phyloP scores from a whole-genome alignment of 2,113 vertebrate genomes.

The Phaethornis superciliosus region DNA sequence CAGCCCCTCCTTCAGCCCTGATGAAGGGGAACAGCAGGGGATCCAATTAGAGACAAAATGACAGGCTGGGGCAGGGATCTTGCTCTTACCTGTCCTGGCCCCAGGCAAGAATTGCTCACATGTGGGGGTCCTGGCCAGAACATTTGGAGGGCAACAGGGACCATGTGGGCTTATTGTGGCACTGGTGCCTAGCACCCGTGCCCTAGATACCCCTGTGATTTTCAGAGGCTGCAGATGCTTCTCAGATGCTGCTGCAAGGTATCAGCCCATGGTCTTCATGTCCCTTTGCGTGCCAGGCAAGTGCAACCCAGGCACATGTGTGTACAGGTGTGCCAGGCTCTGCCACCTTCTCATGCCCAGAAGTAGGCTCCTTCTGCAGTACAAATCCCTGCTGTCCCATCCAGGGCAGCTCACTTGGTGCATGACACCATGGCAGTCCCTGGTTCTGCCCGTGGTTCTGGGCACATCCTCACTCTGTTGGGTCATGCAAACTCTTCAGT shows the following conservation, averaged over 20 bases:
- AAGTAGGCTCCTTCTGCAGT: not conserved
- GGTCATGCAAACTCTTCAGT: fast-evolving
- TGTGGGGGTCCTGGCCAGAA: not conserved
- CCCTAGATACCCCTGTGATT: not conserved
- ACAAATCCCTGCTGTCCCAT: not conserved
- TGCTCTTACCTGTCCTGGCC: constrained; percentile 5
- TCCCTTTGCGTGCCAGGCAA: not conserved
- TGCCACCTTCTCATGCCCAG: not conserved
- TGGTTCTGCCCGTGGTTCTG: not conserved
- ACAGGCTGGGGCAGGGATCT: not conserved
- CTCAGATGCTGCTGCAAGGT: not conserved
- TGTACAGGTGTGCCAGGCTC: not conserved
- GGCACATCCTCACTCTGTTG: not conserved
- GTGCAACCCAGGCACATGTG: not conserved
- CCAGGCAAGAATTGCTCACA: not conserved
- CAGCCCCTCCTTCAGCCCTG: constrained; percentile 10
- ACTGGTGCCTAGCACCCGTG: not conserved
- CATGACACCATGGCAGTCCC: not conserved
- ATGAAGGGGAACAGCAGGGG: constrained; percentile 29
- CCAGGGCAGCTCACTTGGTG: not conserved
- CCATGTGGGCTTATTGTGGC: not conserved
- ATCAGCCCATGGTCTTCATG: not conserved
- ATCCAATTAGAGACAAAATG: constrained; percentile 29
- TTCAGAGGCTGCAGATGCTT: fast-evolving
- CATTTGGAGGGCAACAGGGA: not conserved